phyloP scores from a whole-genome alignment of 2,888 invertebrate species.

The Plagodis dolabraria region DNA sequence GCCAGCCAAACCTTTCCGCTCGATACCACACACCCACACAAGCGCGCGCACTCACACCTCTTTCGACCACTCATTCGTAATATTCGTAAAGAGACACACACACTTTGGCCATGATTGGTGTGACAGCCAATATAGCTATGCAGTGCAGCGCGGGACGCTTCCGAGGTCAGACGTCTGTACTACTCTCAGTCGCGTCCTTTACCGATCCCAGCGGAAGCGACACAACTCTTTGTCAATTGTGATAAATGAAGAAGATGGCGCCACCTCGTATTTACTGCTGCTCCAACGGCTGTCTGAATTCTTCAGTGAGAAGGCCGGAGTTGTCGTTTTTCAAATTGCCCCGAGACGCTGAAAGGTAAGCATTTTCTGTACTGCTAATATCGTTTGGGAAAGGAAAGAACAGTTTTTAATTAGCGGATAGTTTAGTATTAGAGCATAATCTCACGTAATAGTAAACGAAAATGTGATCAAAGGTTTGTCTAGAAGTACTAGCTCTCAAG shows the following conservation, averaged over 20 bases:
- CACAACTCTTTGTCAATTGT: neutral
- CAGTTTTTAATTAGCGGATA: too few species aligned
- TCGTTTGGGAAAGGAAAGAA: neutral
- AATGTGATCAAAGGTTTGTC: too few species aligned
- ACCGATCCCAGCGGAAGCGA: too few species aligned
- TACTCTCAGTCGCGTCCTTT: neutral
- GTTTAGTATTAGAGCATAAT: too few species aligned
- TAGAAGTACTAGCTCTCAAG: too few species aligned
- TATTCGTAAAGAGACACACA: neutral
- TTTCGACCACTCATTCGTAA: neutral
- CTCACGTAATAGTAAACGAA: too few species aligned
- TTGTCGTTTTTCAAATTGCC: slow-evolving; percentile 30
- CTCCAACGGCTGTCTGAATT: slow-evolving; percentile 27
- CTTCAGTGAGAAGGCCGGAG: slow-evolving; percentile 23
- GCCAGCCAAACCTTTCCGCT: neutral
- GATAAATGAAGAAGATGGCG: slow-evolving; percentile 10
- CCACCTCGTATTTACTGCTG: slow-evolving; percentile 23
- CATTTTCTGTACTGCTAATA: neutral
- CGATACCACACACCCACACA: slow-evolving; percentile 9
- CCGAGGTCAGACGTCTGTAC: neutral
- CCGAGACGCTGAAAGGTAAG: slow-evolving; percentile 21
- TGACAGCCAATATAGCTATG: slow-evolving; percentile 10
- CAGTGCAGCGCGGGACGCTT: slow-evolving; percentile 1
- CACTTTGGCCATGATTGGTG: slow-evolving; percentile 8
- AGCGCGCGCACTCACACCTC: neutral